Conservation (phyloP, 2,888 invertebrate genomes). For the Chrysolina americana region DNA sequence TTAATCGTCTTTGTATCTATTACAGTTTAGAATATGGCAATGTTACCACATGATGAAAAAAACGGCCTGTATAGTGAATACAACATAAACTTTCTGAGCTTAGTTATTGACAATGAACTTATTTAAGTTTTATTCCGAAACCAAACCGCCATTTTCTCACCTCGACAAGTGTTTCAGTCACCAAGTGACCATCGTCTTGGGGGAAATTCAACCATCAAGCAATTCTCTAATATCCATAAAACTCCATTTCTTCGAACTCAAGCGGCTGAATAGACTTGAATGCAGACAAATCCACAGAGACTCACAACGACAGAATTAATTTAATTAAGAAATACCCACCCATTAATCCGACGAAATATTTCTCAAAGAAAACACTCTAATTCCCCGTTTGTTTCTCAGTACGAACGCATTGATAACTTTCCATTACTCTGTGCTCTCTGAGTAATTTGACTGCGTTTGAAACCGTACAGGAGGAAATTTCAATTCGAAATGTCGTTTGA, state of each 20-base stretch:
- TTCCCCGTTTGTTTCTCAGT: neutral
- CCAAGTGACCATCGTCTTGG: no score
- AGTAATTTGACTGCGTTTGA: conserved; percentile 1
- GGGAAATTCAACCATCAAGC: neutral
- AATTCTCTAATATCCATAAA: neutral
- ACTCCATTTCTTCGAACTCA: neutral
- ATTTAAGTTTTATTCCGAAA: no score
- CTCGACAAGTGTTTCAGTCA: no score
- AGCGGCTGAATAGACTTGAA: neutral
- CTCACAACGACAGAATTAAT: conserved; percentile 8
- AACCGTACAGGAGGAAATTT: neutral
- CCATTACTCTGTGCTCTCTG: conserved; percentile 8
- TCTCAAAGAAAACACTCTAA: conserved; percentile 4
- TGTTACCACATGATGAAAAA: no score
- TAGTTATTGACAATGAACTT: no score
- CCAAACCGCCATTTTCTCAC: no score
- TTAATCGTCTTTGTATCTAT: no score
- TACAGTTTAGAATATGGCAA: no score
- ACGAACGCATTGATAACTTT: neutral
- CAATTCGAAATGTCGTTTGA: conserved; percentile 3
- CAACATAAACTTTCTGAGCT: no score
- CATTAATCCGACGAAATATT: conserved; percentile 7
- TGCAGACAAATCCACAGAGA: neutral
- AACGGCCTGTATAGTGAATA: no score
- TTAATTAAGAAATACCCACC: conserved; percentile 15